Evolutionary conservation across 1,140 invertebrate genomes (phyloP).

Genomic region (Ganaspis sp.): DNA sequence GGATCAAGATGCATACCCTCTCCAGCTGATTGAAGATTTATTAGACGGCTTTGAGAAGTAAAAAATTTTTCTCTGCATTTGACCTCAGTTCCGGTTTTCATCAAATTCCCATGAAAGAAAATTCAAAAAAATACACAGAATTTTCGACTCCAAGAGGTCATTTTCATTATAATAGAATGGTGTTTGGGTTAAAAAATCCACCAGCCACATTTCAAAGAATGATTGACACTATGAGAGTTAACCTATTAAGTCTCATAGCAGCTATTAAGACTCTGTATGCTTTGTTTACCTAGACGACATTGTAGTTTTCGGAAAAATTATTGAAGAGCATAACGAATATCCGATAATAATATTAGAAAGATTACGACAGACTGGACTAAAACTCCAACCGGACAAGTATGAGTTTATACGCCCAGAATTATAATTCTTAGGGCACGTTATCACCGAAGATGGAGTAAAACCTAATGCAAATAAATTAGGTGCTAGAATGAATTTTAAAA

Average conservation of each 20-base stretch:
- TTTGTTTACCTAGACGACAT: too few species aligned
- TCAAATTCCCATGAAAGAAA: constrained; percentile 72
- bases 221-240: constrained; percentile 68
- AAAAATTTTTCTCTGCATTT: constrained; percentile 73
- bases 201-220: constrained; percentile 71
- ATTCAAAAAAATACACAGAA: constrained; percentile 50
- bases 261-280: too few species aligned
- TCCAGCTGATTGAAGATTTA: constrained; percentile 76
- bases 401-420: not conserved
- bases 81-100: constrained; percentile 75
- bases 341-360: constrained; percentile 54
- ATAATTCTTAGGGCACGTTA: constrained; percentile 56
- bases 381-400: constrained; percentile 69
- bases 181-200: constrained; percentile 70
- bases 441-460: constrained; percentile 46
- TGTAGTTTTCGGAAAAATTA: constrained; percentile 62
- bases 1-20: constrained; percentile 74
- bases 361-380: constrained; percentile 61
- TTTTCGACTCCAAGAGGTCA: constrained; percentile 58
- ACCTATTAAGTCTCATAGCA: too few species aligned
- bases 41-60: constrained; percentile 72
- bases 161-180: constrained; percentile 67
- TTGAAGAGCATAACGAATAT: constrained; percentile 68
- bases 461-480: constrained; percentile 45
- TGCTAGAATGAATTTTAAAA: constrained; percentile 44